Conservation (phyloP, 2,113 vertebrate genomes). For the Cariama cristata region DNA sequence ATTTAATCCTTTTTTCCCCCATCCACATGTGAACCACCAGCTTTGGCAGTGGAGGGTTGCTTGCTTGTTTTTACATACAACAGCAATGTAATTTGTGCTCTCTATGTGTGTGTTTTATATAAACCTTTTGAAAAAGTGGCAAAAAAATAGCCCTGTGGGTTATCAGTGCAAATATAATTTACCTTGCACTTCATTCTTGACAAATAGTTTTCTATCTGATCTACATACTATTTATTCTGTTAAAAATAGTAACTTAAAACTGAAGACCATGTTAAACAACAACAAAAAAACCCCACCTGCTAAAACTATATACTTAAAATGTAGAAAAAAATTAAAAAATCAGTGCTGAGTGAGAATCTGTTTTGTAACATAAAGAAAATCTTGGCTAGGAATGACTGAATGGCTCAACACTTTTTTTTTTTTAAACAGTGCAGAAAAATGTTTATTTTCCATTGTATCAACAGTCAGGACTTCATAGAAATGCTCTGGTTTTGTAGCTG, state of each 20-base stretch:
- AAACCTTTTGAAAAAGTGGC: neutral
- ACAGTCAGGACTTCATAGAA: neutral
- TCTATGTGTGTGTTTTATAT: slow-evolving; percentile 31
- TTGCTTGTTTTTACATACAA: neutral
- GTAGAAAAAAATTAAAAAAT: neutral
- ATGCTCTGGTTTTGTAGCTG: neutral
- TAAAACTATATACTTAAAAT: neutral
- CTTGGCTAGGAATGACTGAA: neutral
- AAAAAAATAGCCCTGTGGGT: slow-evolving; percentile 2
- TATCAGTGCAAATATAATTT: neutral
- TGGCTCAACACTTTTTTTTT: neutral
- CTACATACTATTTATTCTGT: neutral
- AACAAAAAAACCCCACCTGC: neutral
- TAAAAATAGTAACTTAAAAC: neutral
- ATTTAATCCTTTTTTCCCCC: neutral
- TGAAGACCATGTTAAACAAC: neutral
- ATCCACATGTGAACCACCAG: neutral
- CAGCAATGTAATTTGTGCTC: neutral
- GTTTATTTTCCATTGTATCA: neutral
- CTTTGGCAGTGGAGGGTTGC: neutral
- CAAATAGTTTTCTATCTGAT: neutral
- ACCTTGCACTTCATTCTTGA: neutral
- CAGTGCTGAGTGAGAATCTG: neutral
- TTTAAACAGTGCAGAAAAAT: neutral
- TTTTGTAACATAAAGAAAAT: slow-evolving; percentile 10